Evolutionary conservation across 2,797 vertebrate genomes (phyloP).

Genomic region (Orestias chungarensis): DNA sequence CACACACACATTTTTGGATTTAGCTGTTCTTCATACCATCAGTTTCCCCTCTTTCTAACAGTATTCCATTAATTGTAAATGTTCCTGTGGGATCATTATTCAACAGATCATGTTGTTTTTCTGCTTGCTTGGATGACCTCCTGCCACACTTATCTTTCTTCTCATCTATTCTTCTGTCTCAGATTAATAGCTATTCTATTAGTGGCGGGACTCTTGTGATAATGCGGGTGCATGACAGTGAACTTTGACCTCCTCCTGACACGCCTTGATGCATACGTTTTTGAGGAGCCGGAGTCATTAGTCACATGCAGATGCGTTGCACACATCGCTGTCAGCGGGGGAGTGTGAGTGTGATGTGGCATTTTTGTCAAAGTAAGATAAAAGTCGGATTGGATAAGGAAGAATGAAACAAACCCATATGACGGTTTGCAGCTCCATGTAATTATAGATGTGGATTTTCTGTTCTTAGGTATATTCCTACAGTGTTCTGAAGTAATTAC

Average conservation of each 20-base stretch:
- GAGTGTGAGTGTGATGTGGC: neutral
- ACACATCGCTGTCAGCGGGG: neutral
- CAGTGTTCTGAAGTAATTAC: constrained; percentile 38
- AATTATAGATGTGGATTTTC: constrained; percentile 39
- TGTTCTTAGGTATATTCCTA: constrained; percentile 21
- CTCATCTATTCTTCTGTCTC: constrained; percentile 19
- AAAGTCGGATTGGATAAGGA: neutral
- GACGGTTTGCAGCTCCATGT: constrained; percentile 19
- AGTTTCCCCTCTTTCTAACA: constrained; percentile 23
- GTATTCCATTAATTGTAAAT: constrained; percentile 42
- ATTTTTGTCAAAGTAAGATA: constrained; percentile 5
- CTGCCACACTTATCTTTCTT: constrained; percentile 31
- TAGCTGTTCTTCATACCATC: constrained; percentile 36
- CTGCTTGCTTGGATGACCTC: constrained; percentile 31
- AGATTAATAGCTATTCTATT: constrained; percentile 39
- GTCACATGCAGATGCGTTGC: neutral
- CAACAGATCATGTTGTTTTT: neutral
- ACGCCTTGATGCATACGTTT: neutral
- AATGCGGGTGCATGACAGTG: neutral
- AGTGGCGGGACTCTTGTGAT: constrained; percentile 29
- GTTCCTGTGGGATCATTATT: constrained; percentile 22
- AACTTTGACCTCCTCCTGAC: neutral
- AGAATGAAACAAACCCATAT: constrained; percentile 8
- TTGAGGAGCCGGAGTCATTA: neutral
- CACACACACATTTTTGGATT: constrained; percentile 50